Evolutionary conservation across 2,113 vertebrate genomes (phyloP), one percentile per base, ranked within the genome.

Genomic region (Asarcornis scutulata): DNA sequence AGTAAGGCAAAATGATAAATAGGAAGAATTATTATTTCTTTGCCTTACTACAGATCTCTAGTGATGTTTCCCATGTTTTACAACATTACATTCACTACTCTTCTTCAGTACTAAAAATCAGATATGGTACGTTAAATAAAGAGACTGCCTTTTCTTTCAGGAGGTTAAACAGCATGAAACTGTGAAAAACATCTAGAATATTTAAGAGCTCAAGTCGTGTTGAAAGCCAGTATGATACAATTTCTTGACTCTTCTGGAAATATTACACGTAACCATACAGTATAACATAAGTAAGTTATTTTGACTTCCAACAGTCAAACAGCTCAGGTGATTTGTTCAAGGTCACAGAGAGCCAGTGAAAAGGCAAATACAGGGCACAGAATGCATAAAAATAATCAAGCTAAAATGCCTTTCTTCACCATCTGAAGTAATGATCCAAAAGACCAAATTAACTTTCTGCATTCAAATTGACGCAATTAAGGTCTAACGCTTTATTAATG

Each of bases 351-450:
- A 88, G 46, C 6, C 32, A 71, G 50, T 1, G 0, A 88, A 2
- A 6, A 63, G 7, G 9, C 4, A 71, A 9, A 32, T 8, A 60
- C 3, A 85, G 10, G 38, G 50, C 8, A 78, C 0, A 20, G 40
- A 87, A 84, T 13, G 25, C 34, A 69, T 31, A 44, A 85, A 75
- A 64, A 62, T 17, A 85, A 73, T 48, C 12, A 77, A 81, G 59
- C 1, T 7, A 53, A 14, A 74, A 22, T 44, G 18, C 64, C 59
- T 34, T 86, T 72, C 18, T 85, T 86, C 29, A 75, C 9, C 7
- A 27, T 25, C 17, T 64, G 26, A 91, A 76, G 17, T 31, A 42
- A 71, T 3, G 59, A 56, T 55, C 42, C 77, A 91, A 84, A 90
- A 50, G 22, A 13, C 17, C 25, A 29, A 12, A 27, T 16, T n/a